Evolutionary conservation across 2,797 vertebrate species (phyloP).

Genomic region (Peromyscus attwateri): DNA sequence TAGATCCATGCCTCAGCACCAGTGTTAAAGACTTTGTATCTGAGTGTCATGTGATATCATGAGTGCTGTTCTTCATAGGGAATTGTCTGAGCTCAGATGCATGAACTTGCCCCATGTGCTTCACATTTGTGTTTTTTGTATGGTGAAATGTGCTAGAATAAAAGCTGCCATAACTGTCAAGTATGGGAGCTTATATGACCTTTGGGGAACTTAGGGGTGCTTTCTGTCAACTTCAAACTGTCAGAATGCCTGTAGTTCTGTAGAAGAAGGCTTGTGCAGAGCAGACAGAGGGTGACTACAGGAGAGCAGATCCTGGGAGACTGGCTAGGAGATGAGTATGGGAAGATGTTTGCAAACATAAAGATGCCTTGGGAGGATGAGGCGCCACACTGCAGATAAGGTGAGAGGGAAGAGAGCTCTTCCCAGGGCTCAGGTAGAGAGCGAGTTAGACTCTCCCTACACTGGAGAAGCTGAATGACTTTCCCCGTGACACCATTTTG

Average conservation of each 20-base stretch:
- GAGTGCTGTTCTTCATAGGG: background rate
- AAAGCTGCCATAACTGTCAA: background rate
- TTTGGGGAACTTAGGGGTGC: background rate
- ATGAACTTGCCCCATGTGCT: background rate
- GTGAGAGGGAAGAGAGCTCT: background rate
- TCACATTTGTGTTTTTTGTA: too few species aligned
- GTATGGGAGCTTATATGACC: background rate
- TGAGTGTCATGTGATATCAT: background rate
- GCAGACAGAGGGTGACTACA: background rate
- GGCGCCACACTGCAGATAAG: accelerated
- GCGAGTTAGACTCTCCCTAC: background rate
- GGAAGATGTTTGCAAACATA: background rate
- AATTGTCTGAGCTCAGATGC: background rate
- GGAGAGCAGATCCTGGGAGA: background rate
- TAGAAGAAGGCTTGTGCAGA: background rate
- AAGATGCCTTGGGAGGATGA: background rate
- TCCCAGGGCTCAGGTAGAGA: background rate
- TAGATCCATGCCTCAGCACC: background rate
- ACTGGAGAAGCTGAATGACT: accelerated
- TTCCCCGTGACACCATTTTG: background rate
- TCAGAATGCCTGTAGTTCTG: background rate
- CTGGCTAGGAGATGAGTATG: background rate
- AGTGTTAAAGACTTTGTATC: background rate
- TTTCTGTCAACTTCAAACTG: background rate
- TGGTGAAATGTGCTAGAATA: background rate